These are phyloP conservation scores for Caenorhabditis sp. DNA, from an alignment of 2,888 invertebrate species.

Conservation along the genomic window DNA sequence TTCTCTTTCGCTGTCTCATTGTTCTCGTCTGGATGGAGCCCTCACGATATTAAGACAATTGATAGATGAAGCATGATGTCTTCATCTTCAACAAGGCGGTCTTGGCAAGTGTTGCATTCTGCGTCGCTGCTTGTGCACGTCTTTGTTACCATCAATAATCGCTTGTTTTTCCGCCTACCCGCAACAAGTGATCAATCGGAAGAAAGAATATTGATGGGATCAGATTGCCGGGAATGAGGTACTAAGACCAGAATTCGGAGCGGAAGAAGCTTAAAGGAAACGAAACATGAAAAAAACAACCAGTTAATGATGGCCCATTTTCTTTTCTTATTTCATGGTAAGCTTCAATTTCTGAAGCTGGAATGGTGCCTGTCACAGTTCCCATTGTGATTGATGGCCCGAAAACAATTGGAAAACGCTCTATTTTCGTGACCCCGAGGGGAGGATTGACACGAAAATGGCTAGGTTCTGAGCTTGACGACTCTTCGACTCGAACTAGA, in stretches of 20 bases:
- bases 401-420: conserved; percentile 26
- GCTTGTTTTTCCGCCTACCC: conserved; percentile 23
- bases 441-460: conserved; percentile 37
- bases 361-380: conserved; percentile 24
- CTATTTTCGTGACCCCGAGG: conserved; percentile 1
- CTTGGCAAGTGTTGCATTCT: conserved; percentile 47
- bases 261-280: background rate
- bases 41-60: conserved; percentile 64
- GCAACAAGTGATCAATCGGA: conserved; percentile 33
- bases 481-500: conserved; percentile 18
- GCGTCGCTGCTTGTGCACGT: conserved; percentile 18
- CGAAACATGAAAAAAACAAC: too few relatives aligned
- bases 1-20: conserved; percentile 39
- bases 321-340: background rate
- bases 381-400: conserved; percentile 37
- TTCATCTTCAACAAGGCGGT: conserved; percentile 47
- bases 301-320: background rate
- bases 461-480: conserved; percentile 29
- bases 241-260: too few relatives aligned
- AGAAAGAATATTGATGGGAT: conserved; percentile 6
- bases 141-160: conserved; percentile 50
- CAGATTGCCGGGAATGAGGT: background rate
- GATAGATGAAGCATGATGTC: conserved; percentile 65
- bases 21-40: conserved; percentile 37
- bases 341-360: conserved; percentile 22